Conservation (phyloP, 30 jellyfish, hydroid and myxozoan species). For the Aurelia sp. region DNA sequence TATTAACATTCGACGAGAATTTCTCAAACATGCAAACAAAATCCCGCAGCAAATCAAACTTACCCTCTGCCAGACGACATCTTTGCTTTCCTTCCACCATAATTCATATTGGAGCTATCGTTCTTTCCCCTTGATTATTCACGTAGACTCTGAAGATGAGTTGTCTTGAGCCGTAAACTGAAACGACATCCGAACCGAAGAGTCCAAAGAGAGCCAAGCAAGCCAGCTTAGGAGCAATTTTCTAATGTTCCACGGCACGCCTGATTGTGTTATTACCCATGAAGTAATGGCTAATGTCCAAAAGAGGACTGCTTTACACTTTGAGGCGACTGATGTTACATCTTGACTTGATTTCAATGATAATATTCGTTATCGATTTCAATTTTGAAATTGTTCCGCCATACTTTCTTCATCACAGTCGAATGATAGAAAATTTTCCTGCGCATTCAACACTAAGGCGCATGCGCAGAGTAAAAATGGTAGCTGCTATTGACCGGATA, state of each 20-base stretch:
- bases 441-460: slow-evolving; percentile 71
- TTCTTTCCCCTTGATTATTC: slow-evolving; percentile 11
- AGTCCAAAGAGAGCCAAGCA: slow-evolving; percentile 25
- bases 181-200: slow-evolving; percentile 51
- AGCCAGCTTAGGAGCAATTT: slow-evolving; percentile 45
- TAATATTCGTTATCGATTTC: slow-evolving; percentile 8
- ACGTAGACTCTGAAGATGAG: slow-evolving; percentile 2
- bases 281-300: slow-evolving; percentile 69
- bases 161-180: slow-evolving; percentile 11
- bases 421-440: slow-evolving; percentile 70
- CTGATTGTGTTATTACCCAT: slow-evolving; percentile 12
- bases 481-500: slow-evolving; percentile 6
- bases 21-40: slow-evolving; percentile 34
- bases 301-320: slow-evolving; percentile 41
- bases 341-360: slow-evolving; percentile 31
- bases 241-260: slow-evolving; percentile 33
- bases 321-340: slow-evolving; percentile 28
- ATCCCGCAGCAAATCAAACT: slow-evolving; percentile 41
- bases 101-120: not conserved
- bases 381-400: slow-evolving; percentile 47
- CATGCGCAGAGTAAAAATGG: slow-evolving; percentile 53
- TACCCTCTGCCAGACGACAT: slow-evolving; percentile 61
- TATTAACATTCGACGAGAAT: slow-evolving; percentile 13
- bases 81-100: slow-evolving; percentile 13
- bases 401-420: slow-evolving; percentile 74